Evolutionary conservation across 2,113 vertebrate species (phyloP).

Genomic region (Orcinus orca): DNA sequence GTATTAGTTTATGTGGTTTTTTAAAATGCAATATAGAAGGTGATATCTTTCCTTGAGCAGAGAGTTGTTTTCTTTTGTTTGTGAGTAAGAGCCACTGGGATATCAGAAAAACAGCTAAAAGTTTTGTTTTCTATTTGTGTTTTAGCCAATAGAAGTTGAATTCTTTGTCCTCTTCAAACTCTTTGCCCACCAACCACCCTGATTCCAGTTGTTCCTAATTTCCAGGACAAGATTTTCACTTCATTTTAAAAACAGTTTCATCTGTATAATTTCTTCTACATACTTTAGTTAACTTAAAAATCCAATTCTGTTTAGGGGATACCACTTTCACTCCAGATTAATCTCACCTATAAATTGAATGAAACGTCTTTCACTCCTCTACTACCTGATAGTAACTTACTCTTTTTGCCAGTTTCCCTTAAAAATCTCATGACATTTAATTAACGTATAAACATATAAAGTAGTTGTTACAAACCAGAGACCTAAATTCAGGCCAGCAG

Average conservation of each 20-base stretch:
- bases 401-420: neutral
- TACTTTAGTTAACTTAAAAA: neutral
- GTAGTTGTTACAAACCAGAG: neutral
- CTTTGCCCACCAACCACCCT: accelerated
- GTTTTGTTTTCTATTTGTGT: neutral
- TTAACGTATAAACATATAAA: neutral
- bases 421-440: neutral
- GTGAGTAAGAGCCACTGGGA: accelerated
- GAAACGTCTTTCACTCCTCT: neutral
- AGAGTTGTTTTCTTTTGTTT: neutral
- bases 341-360: neutral
- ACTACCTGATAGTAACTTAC: neutral
- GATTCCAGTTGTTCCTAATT: neutral
- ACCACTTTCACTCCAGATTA: neutral
- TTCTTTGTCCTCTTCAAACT: neutral
- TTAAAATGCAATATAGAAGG: neutral
- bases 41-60: neutral
- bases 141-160: neutral
- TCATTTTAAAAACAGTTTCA: neutral
- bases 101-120: neutral
- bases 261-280: neutral
- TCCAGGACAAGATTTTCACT: neutral
- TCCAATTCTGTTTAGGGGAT: neutral
- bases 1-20: neutral
- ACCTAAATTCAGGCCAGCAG: neutral